phyloP scores from a whole-genome alignment of 1,140 invertebrate genomes.

The Drosophila bipectinata region DNA sequence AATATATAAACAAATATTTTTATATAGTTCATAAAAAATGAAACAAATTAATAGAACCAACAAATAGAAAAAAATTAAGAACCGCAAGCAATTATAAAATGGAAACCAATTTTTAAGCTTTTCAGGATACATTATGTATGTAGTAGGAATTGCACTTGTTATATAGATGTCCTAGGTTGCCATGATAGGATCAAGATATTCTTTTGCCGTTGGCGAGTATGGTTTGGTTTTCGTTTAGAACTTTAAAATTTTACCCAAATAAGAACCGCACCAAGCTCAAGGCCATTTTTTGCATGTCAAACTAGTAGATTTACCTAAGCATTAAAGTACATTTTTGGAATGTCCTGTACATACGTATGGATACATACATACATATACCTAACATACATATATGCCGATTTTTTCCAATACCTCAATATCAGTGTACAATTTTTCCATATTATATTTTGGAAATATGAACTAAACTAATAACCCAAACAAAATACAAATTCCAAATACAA shows the following conservation, averaged over 20 bases:
- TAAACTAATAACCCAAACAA: slow-evolving; percentile 50
- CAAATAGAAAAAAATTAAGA: slow-evolving; percentile 34
- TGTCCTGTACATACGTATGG: slow-evolving; percentile 61
- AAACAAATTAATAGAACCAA: slow-evolving; percentile 53
- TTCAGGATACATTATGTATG: slow-evolving; percentile 67
- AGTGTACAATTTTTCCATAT: slow-evolving; percentile 82
- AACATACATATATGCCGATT: slow-evolving; percentile 76
- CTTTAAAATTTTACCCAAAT: slow-evolving; percentile 63
- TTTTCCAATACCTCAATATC: slow-evolving; percentile 83
- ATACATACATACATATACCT: slow-evolving; percentile 45
- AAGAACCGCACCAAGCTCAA: slow-evolving; percentile 77
- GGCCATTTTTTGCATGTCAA: slow-evolving; percentile 77
- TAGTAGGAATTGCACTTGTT: slow-evolving; percentile 75
- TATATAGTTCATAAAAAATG: slow-evolving; percentile 70
- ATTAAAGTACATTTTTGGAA: slow-evolving; percentile 39
- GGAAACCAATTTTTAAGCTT: slow-evolving; percentile 73
- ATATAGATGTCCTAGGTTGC: slow-evolving; percentile 61
- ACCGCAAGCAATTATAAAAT: slow-evolving; percentile 70
- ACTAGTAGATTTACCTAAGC: slow-evolving; percentile 56
- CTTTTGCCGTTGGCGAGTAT: neutral
- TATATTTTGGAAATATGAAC: slow-evolving; percentile 69
- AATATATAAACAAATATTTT: slow-evolving; percentile 58
- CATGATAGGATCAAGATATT: slow-evolving; percentile 49
- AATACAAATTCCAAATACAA: slow-evolving; percentile 20
- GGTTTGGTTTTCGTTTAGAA: slow-evolving; percentile 37